Conservation (phyloP, 2,113 vertebrate genomes). For the Brachyhypopomus occidentalis region DNA sequence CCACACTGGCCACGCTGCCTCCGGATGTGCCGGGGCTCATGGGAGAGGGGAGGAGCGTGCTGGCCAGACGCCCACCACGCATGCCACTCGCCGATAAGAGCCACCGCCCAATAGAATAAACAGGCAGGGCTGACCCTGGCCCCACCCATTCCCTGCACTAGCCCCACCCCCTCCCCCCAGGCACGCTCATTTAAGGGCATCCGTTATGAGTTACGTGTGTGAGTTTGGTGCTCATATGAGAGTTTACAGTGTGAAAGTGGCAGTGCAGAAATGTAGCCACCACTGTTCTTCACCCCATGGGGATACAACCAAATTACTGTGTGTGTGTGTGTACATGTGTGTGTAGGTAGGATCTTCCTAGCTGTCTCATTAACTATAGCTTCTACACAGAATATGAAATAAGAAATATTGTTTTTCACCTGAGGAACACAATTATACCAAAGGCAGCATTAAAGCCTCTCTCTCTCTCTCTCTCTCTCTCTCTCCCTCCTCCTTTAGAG, state of each 20-base stretch:
- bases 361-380: background rate
- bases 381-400: background rate
- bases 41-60: slow-evolving; percentile 51
- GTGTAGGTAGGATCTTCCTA: background rate
- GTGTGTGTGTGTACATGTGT: too few relatives aligned
- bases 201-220: slow-evolving; percentile 10
- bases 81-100: slow-evolving; percentile 60
- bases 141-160: background rate
- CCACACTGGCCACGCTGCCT: slow-evolving; percentile 39
- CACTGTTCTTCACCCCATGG: too few relatives aligned
- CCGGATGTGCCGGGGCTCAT: slow-evolving; percentile 63
- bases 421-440: slow-evolving; percentile 71
- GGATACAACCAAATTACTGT: too few relatives aligned
- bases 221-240: background rate
- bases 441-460: slow-evolving; percentile 58
- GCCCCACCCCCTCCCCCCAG: too few relatives aligned
- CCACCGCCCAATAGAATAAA: slow-evolving; percentile 29
- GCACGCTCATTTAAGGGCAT: slow-evolving; percentile 18
- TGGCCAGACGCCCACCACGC: slow-evolving; percentile 54
- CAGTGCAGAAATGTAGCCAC: background rate
- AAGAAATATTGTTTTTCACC: slow-evolving; percentile 58
- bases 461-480: slow-evolving; percentile 10
- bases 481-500: background rate
- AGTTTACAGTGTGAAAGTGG: background rate
- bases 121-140: slow-evolving; percentile 37